Conservation (phyloP, 2,797 vertebrate species). For the Remorina albescens region DNA sequence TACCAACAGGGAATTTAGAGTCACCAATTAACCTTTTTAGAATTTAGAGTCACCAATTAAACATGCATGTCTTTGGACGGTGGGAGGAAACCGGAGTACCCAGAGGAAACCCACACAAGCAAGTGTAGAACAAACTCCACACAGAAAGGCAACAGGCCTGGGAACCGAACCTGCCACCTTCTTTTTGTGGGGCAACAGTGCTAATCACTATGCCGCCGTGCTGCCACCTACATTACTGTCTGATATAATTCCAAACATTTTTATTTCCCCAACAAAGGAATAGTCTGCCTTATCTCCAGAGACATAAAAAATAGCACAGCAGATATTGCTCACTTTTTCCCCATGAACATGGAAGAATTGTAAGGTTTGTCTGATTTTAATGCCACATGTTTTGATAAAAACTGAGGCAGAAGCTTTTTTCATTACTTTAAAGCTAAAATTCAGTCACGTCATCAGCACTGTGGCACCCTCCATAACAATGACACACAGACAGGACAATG, state of each 20-base stretch:
- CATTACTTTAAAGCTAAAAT: background rate
- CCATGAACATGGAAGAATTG: background rate
- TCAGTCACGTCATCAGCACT: background rate
- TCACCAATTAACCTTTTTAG: too few species aligned
- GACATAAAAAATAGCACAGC: background rate
- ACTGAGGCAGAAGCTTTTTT: background rate
- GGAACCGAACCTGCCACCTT: too few species aligned
- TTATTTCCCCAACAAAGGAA: background rate
- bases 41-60: too few species aligned
- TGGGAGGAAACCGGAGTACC: too few species aligned
- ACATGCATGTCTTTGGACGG: too few species aligned
- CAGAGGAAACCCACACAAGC: too few species aligned
- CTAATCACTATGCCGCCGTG: too few species aligned
- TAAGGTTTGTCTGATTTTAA: background rate
- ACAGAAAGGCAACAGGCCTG: too few species aligned
- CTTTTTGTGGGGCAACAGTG: too few species aligned
- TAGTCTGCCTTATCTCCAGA: background rate
- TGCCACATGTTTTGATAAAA: background rate
- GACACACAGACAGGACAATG: background rate
- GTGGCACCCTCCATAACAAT: background rate
- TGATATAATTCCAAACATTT: background rate
- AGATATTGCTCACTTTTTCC: slow-evolving; percentile 1
- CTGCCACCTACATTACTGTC: background rate
- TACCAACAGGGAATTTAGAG: too few species aligned
- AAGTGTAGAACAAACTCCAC: too few species aligned